Base-by-base conservation (phyloP, 2,113 vertebrate species). In the Pedetes capensis region DNA sequence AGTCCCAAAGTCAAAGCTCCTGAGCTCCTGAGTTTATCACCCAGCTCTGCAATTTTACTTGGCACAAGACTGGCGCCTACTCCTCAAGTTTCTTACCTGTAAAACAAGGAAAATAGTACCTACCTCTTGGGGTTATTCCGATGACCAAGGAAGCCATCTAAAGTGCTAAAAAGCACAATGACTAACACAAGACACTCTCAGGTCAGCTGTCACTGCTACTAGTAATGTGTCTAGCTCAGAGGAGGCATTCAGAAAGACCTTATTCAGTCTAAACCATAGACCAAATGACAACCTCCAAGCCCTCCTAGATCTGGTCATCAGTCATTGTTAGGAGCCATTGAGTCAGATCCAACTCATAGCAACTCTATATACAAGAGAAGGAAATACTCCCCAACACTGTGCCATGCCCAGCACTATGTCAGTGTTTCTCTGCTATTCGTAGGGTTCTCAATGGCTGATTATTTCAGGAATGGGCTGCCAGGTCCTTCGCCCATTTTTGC, bases 61-160 rank as follows among this genome's bases (percentile, higher is more conserved):
- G 89, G 63, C 68, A 29, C 14, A 61, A 59, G 61, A 78, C 9
- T 49, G 18, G 49, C 63, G n/a, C 87, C 72, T 66, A 71, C 83
- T 47, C 55, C 55, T 95, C 74, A 76, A n/a, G 59, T 57, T 92
- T 95, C 59, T 90, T 25, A 42, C 66, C 69, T 95, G 39, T 71
- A 59, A 71, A 66, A 53, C n/a, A 88, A 20, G 27, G 79, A 92
- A 57, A 92, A 57, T 34, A 85, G n/a, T 13, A 68, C 47, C 57
- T 59, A 86, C 8, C 27, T 64, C 51, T 53, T 2, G 1, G 27
- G 39, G 42, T 89, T 85, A 55, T 74, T 91, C 11, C 86, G 61
- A 88, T 17, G 63, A 49, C 22, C 78, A 44, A 82, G 22, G 69
- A 72, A 87, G 59, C 16, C 37, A 71, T 3, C 23, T 5, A 20